These are phyloP conservation scores for Myzus persicae DNA, from an alignment of 1,140 invertebrate genomes.

Conservation along the genomic window DNA sequence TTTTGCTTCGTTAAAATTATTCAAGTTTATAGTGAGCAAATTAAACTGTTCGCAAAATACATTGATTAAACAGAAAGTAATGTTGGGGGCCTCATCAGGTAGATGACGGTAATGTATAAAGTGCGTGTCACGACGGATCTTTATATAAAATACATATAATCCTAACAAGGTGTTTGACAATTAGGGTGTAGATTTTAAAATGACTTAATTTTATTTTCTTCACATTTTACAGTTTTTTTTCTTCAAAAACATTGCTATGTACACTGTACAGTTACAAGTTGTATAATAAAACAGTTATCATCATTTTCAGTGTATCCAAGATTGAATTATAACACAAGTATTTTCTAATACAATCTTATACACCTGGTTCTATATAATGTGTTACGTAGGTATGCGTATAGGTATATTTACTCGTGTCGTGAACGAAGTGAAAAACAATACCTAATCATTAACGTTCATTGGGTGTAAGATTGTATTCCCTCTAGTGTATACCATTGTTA, in stretches of 20 bases:
- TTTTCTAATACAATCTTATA: background rate
- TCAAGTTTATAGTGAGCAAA: background rate
- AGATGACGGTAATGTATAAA: constrained; percentile 21
- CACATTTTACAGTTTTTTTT: background rate
- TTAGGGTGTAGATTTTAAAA: constrained; percentile 29
- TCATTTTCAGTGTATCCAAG: background rate
- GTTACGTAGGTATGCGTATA: no score
- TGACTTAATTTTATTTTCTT: constrained; percentile 29
- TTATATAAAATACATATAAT: constrained; percentile 23
- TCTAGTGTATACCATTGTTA: no score
- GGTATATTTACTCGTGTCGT: no score
- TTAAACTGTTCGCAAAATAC: background rate
- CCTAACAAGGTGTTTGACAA: constrained; percentile 43
- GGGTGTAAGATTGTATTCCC: no score
- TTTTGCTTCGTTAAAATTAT: background rate
- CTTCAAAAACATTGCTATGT: background rate
- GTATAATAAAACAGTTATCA: background rate
- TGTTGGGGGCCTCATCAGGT: background rate
- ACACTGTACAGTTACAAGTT: background rate
- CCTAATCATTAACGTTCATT: no score
- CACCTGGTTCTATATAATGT: no score
- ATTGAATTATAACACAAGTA: background rate
- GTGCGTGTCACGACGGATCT: background rate
- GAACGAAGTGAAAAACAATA: no score
- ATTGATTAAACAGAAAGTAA: constrained; percentile 14